Conservation (phyloP, 2,113 vertebrate genomes). For the Perca schrenkii region DNA sequence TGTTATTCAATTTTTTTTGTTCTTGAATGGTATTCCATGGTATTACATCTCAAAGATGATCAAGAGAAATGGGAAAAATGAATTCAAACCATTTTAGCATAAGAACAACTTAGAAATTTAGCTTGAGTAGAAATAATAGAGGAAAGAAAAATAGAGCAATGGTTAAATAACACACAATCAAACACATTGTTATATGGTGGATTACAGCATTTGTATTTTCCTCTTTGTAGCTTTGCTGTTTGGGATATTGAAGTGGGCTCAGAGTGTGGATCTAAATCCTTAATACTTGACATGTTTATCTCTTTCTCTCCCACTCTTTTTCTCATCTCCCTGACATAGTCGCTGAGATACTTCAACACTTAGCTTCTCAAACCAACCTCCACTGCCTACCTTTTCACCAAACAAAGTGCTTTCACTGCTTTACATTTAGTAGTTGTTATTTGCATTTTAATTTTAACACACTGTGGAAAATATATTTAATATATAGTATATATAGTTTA, state of each 20-base stretch:
- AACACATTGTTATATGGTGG: neutral
- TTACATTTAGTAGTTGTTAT: neutral
- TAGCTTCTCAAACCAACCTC: neutral
- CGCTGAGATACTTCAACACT: neutral
- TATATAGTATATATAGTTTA: too few species aligned
- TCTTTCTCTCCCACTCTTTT: conserved; percentile 17
- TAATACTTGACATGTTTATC: conserved; percentile 38
- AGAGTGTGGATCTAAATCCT: conserved; percentile 25
- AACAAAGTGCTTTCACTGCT: neutral
- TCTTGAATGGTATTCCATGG: too few species aligned
- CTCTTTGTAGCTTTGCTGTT: conserved; percentile 35
- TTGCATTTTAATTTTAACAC: neutral
- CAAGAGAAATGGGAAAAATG: neutral
- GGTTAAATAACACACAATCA: neutral
- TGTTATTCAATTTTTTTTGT: too few species aligned
- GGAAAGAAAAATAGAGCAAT: neutral
- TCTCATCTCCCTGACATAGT: conserved; percentile 39
- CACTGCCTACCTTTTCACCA: neutral
- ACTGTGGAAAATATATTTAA: neutral
- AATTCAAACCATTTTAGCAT: neutral
- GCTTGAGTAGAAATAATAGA: neutral
- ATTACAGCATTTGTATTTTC: conserved; percentile 35
- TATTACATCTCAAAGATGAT: neutral
- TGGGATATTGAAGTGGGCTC: conserved; percentile 46
- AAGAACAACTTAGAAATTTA: neutral